Conservation (phyloP, 2,797 vertebrate species). For the Pseudomugil gertrudae region DNA sequence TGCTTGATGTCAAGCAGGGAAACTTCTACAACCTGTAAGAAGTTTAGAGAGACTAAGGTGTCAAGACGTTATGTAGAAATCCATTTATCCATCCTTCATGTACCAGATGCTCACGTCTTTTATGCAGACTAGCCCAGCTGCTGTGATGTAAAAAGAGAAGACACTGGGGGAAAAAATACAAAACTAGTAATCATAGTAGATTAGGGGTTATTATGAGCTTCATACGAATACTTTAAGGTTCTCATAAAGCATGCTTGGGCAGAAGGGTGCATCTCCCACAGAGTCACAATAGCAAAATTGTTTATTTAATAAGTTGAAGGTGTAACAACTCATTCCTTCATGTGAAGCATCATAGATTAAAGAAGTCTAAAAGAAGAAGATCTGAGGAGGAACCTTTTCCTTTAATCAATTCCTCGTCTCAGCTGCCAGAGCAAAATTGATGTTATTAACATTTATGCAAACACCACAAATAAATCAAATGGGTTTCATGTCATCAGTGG, state of each 20-base stretch:
- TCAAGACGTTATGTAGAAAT: too few species aligned
- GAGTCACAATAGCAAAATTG: neutral
- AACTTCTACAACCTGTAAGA: too few species aligned
- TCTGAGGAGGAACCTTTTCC: constrained; percentile 1
- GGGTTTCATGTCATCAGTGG: neutral
- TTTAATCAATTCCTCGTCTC: constrained; percentile 24
- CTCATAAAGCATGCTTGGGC: constrained; percentile 3
- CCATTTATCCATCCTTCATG: too few species aligned
- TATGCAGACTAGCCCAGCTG: too few species aligned
- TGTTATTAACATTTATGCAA: constrained; percentile 19
- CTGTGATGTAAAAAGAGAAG: neutral
- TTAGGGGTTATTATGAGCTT: neutral
- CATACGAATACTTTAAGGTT: neutral
- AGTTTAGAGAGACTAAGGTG: too few species aligned
- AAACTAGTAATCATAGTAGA: neutral
- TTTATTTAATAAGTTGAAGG: neutral
- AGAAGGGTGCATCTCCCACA: neutral
- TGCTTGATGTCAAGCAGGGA: too few species aligned
- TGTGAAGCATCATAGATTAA: neutral
- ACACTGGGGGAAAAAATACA: neutral
- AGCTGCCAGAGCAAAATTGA: constrained; percentile 12
- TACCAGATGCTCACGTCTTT: too few species aligned
- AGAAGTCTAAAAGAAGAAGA: constrained; percentile 2
- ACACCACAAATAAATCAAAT: constrained; percentile 11
- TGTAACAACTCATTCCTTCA: neutral